Evolutionary conservation across 1,140 invertebrate species (phyloP).

Genomic region (Pogonognathellus flavescens): DNA sequence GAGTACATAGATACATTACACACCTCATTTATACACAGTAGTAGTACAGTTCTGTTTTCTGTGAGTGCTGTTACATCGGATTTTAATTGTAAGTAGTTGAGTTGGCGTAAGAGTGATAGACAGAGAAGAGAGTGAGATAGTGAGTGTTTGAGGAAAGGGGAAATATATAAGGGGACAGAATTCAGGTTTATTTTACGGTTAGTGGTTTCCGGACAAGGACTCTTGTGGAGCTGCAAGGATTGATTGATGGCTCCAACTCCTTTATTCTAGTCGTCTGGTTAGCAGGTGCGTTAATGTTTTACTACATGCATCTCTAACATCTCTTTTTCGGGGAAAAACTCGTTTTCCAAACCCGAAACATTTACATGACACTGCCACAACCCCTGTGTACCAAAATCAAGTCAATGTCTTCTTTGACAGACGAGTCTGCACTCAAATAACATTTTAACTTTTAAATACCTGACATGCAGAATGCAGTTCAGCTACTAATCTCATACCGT

Average conservation of each 20-base stretch:
- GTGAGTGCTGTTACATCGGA: not conserved
- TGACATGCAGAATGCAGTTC: too few species aligned
- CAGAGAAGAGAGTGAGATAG: not conserved
- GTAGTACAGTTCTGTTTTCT: not conserved
- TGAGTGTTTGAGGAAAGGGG: not conserved
- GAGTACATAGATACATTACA: not conserved
- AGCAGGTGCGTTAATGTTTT: slow-evolving; percentile 60
- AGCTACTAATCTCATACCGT: too few species aligned
- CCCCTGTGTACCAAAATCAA: too few species aligned
- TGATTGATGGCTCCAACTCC: slow-evolving; percentile 59
- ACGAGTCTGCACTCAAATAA: too few species aligned
- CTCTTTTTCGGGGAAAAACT: too few species aligned
- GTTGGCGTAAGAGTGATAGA: not conserved
- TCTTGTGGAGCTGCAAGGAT: slow-evolving; percentile 26
- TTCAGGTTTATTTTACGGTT: slow-evolving; percentile 62
- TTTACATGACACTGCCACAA: too few species aligned
- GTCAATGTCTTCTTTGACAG: too few species aligned
- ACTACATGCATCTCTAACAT: not conserved
- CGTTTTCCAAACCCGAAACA: too few species aligned
- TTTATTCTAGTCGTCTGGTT: slow-evolving; percentile 46
- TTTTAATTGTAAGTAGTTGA: not conserved
- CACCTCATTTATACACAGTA: too few species aligned
- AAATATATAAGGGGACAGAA: slow-evolving; percentile 45
- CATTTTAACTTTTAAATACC: too few species aligned
- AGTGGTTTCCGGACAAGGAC: slow-evolving; percentile 58